phyloP scores from a whole-genome alignment of 2,888 invertebrate species.

The Aspidiotus rigidus region DNA sequence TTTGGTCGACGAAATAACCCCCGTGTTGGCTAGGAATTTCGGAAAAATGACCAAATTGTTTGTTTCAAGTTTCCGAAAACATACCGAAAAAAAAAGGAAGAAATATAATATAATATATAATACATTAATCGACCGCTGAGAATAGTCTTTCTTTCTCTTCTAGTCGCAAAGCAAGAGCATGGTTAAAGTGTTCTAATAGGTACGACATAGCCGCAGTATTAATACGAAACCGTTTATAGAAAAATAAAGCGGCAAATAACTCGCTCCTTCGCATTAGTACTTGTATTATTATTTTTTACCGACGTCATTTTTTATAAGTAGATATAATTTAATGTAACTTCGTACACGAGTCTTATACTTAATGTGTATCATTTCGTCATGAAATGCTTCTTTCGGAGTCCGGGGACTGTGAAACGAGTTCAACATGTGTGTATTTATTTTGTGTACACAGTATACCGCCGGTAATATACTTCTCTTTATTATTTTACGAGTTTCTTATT shows the following conservation, averaged over 20 bases:
- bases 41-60: too few species aligned
- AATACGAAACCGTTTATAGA: too few species aligned
- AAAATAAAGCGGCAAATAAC: not conserved
- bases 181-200: too few species aligned
- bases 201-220: too few species aligned
- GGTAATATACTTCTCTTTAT: not conserved
- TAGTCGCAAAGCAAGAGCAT: too few species aligned
- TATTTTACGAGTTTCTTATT: not conserved
- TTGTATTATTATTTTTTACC: not conserved
- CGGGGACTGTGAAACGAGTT: not conserved
- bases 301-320: conserved; percentile 1
- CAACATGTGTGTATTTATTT: not conserved
- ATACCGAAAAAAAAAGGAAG: too few species aligned
- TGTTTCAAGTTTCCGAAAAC: too few species aligned
- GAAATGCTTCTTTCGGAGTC: not conserved
- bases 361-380: conserved; percentile 1
- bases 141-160: too few species aligned
- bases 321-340: conserved; percentile 1
- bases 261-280: not conserved
- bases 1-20: too few species aligned
- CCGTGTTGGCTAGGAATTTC: too few species aligned
- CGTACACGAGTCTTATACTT: not conserved
- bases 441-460: not conserved
- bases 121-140: too few species aligned
- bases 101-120: too few species aligned